These are phyloP conservation scores for Suricata suricatta DNA, from an alignment of 2,113 vertebrate genomes.

Conservation along the genomic window DNA sequence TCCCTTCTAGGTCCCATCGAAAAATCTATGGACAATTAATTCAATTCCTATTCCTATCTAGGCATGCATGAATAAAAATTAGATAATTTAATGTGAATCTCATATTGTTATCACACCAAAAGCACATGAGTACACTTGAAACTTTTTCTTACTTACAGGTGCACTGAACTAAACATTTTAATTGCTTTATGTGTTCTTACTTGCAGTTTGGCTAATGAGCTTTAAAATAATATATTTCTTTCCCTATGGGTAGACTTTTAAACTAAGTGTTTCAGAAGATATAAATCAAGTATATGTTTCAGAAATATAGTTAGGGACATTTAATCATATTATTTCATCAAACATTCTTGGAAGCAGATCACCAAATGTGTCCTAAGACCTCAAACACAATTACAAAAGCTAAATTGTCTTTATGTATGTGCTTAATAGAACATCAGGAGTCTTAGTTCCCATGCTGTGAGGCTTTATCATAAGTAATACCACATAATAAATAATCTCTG, in stretches of 20 bases:
- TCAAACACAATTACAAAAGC: neutral
- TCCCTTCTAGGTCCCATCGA: neutral
- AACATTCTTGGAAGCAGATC: neutral
- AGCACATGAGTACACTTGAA: neutral
- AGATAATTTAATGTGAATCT: conserved; percentile 24
- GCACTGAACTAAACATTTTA: conserved; percentile 32
- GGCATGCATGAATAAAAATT: conserved; percentile 34
- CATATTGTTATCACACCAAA: conserved; percentile 14
- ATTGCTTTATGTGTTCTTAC: conserved; percentile 2
- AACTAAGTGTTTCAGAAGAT: conserved; percentile 5
- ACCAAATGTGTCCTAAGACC: neutral
- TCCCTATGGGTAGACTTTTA: neutral
- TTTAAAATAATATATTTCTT: conserved; percentile 36
- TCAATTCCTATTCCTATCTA: neutral
- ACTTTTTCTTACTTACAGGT: neutral
- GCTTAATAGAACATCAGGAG: neutral
- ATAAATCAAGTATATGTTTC: conserved; percentile 10
- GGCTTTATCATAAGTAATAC: neutral
- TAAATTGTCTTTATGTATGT: neutral
- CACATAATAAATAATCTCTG: neutral
- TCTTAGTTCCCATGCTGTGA: neutral
- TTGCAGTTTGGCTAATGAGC: neutral
- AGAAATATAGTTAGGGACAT: neutral
- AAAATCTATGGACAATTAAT: conserved; percentile 55
- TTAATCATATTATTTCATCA: conserved; percentile 40